These are phyloP conservation scores for Podarcis cretensis DNA, from an alignment of 2,113 vertebrate genomes.

Conservation along the genomic window DNA sequence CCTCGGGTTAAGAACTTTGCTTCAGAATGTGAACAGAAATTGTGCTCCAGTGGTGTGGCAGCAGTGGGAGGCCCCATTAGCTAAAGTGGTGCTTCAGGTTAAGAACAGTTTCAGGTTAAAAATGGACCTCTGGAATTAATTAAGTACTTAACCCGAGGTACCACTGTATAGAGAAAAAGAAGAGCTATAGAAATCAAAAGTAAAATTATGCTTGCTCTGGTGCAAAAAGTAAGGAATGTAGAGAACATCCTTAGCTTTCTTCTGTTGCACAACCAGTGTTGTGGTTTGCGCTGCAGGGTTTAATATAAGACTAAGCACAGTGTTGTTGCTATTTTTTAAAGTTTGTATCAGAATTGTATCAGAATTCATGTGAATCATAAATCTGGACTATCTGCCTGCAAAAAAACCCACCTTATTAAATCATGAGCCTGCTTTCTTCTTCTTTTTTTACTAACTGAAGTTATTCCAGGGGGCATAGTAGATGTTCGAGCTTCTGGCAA, in stretches of 20 bases:
- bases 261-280: neutral
- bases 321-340: neutral
- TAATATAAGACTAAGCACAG: slow-evolving; percentile 12
- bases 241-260: neutral
- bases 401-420: neutral
- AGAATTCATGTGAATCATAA: slow-evolving; percentile 7
- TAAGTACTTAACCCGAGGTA: too few relatives aligned
- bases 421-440: neutral
- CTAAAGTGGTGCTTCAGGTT: too few relatives aligned
- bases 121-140: too few relatives aligned
- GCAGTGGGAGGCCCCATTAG: too few relatives aligned
- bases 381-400: neutral
- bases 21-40: too few relatives aligned
- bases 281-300: slow-evolving; percentile 14
- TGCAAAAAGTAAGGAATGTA: neutral
- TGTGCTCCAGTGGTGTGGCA: too few relatives aligned
- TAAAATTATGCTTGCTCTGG: neutral
- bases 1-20: too few relatives aligned
- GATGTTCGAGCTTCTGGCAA: slow-evolving; percentile 9
- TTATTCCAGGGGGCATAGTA: slow-evolving; percentile 12
- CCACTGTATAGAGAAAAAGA: neutral
- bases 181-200: neutral
- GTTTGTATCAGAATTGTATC: neutral
- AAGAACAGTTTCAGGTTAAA: too few relatives aligned
- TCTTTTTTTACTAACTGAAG: slow-evolving; percentile 12